Conservation (phyloP, 92 coral and sea anemone genomes). For the Virgularia gustaviana region DNA sequence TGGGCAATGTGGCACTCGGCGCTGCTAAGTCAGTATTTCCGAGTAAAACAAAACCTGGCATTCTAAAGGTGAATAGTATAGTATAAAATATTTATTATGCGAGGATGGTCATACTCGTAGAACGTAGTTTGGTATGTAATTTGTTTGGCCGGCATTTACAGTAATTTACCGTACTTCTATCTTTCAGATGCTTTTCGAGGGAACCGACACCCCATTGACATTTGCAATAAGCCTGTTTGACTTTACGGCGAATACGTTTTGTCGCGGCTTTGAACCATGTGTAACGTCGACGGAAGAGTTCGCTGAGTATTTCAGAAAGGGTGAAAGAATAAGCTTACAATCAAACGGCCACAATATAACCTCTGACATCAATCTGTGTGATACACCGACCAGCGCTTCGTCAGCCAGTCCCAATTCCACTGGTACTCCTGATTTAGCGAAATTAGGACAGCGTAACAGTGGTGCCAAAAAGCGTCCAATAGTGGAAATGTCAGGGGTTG, state of each 20-base stretch:
- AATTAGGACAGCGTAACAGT: no score
- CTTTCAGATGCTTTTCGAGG: no score
- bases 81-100: no score
- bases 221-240: neutral
- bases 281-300: neutral
- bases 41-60: neutral
- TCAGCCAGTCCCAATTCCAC: no score
- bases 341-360: neutral
- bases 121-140: no score
- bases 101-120: no score
- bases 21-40: neutral
- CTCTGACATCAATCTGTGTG: neutral
- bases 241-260: neutral
- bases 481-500: neutral
- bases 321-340: neutral
- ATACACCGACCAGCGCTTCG: neutral
- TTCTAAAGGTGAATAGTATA: neutral
- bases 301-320: neutral
- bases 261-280: neutral
- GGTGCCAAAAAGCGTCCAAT: neutral
- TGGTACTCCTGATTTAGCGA: no score
- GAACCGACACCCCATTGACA: no score
- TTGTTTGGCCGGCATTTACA: no score
- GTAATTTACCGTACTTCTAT: no score
- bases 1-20: neutral